Evolutionary conservation across 2,888 invertebrate species (phyloP).

Genomic region (Coenonympha arcania): DNA sequence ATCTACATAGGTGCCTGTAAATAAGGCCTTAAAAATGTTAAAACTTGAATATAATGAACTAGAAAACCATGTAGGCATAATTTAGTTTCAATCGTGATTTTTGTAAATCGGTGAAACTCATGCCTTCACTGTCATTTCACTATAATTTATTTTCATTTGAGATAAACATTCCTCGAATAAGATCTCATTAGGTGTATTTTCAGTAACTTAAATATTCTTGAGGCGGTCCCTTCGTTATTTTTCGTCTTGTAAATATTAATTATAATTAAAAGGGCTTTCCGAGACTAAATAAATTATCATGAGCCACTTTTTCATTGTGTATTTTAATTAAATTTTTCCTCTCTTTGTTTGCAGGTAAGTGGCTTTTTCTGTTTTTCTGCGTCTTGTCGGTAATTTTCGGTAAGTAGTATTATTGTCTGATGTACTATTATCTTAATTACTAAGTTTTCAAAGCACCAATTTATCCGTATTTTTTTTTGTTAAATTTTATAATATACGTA

Average conservation of each 20-base stretch:
- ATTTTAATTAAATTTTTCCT: slow-evolving; percentile 64
- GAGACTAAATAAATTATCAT: slow-evolving; percentile 65
- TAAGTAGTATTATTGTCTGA: slow-evolving; percentile 19
- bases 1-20: no score
- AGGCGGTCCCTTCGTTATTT: slow-evolving; percentile 36
- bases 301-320: slow-evolving; percentile 55
- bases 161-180: background rate
- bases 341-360: slow-evolving; percentile 65
- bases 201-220: slow-evolving; percentile 31
- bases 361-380: slow-evolving; percentile 53
- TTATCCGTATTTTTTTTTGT: no score
- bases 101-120: no score
- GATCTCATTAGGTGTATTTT: background rate
- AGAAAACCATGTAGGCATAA: no score
- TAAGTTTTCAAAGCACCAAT: background rate
- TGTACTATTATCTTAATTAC: background rate
- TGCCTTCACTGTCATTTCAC: no score
- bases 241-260: slow-evolving; percentile 67
- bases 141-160: no score
- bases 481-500: no score
- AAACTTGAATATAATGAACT: no score
- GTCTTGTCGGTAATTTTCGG: slow-evolving; percentile 23
- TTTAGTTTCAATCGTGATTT: no score
- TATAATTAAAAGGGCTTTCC: slow-evolving; percentile 65
- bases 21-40: no score